Conservation (phyloP, 2,797 vertebrate genomes). For the Eurystomus glaucurus region DNA sequence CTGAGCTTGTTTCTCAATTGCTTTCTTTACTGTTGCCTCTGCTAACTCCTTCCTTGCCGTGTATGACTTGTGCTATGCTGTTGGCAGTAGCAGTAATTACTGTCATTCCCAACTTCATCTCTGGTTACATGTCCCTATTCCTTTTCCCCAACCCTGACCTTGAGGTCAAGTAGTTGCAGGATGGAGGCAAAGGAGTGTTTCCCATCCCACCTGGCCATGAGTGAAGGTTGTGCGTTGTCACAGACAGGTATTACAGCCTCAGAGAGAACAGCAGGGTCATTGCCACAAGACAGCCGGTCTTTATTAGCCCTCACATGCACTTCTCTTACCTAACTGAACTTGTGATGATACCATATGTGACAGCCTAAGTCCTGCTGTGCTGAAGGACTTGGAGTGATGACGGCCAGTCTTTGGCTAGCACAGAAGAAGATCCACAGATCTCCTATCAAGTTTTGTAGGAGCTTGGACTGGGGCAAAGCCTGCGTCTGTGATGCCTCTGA, state of each 20-base stretch:
- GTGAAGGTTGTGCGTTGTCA: not conserved
- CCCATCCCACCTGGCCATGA: no score
- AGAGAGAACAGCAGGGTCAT: not conserved
- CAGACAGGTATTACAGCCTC: not conserved
- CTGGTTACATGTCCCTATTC: not conserved
- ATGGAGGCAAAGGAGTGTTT: not conserved
- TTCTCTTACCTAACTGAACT: not conserved
- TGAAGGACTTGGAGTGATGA: not conserved
- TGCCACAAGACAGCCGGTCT: not conserved
- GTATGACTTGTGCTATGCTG: not conserved
- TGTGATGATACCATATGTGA: not conserved
- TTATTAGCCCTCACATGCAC: not conserved
- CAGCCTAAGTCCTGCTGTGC: not conserved
- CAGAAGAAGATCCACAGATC: not conserved
- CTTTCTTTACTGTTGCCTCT: not conserved
- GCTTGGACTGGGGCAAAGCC: not conserved
- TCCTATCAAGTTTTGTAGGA: not conserved
- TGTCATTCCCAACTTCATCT: not conserved
- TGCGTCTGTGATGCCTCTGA: not conserved
- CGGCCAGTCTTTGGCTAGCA: not conserved
- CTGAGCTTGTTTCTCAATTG: not conserved
- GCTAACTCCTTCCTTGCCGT: not conserved
- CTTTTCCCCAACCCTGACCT: accelerated
- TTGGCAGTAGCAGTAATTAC: not conserved
- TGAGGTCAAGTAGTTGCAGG: not conserved